A percentile compares a stretch with the other conserved stretches of the same genome.
These are phyloP conservation scores for Ascaphus truei DNA, from an alignment of 2,113 vertebrate genomes.

Conservation along the genomic window DNA sequence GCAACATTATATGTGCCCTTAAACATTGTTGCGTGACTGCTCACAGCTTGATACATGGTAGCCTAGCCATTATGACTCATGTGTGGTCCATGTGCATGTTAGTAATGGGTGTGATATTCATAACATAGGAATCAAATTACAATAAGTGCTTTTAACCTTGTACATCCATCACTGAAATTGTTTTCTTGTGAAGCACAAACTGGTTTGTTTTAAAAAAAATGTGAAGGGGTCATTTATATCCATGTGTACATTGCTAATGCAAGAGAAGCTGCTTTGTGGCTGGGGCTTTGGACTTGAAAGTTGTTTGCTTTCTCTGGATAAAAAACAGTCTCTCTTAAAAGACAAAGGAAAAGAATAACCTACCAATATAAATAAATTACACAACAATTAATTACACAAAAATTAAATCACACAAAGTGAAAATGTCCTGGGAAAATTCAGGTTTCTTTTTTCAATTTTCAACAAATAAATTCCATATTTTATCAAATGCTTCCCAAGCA, in stretches of 20 bases:
- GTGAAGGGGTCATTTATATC: background rate
- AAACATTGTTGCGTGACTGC: constrained; percentile 12
- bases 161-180: background rate
- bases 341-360: no score
- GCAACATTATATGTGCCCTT: background rate
- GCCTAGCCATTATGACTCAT: constrained; percentile 16
- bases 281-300: background rate
- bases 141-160: background rate
- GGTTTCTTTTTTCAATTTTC: no score
- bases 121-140: background rate
- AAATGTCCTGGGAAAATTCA: no score
- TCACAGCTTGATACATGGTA: background rate
- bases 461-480: no score
- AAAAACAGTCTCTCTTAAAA: no score
- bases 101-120: background rate
- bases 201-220: background rate
- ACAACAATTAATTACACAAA: no score
- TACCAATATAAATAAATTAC: no score
- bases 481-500: no score
- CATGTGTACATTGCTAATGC: no score
- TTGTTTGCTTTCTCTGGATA: no score
- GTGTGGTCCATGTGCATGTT: background rate
- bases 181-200: background rate
- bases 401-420: no score
- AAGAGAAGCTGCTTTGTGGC: no score